A percentile compares a stretch with the other conserved stretches of the same genome.
phyloP scores from a whole-genome alignment of 53 echinoderm and acorn worm genomes.

The Antedon mediterranea region DNA sequence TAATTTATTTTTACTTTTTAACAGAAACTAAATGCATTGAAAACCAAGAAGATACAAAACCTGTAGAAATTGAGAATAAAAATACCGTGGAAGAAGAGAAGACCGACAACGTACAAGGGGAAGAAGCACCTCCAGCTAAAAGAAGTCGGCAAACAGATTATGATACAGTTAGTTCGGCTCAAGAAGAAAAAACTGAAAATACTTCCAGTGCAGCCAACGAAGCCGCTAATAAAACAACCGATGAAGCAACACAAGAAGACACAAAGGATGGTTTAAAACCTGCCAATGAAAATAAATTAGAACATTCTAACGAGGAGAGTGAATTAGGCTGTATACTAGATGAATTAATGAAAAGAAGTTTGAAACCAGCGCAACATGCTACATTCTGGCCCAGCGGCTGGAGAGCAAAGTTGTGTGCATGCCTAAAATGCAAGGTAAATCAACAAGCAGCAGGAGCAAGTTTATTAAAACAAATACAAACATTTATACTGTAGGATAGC shows the following conservation, averaged over 20 bases:
- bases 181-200: not conserved
- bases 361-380: constrained; percentile 36
- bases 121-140: not conserved
- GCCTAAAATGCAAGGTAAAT: constrained; percentile 61
- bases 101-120: not conserved
- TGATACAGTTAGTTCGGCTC: not conserved
- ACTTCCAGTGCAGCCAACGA: not conserved
- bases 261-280: not conserved
- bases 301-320: not conserved
- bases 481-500: too few relatives aligned
- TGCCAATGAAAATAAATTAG: not conserved
- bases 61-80: not conserved
- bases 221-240: not conserved
- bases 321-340: constrained; percentile 26
- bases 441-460: too few relatives aligned
- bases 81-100: not conserved
- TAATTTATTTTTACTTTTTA: not conserved
- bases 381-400: constrained; percentile 73
- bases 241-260: not conserved
- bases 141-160: not conserved
- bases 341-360: constrained; percentile 34
- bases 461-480: too few relatives aligned
- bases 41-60: not conserved
- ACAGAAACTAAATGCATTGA: not conserved
- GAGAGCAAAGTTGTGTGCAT: constrained; percentile 71